Percentiles rank a stretch among this genome's conserved stretches.
phyloP scores from a whole-genome alignment of 1,140 invertebrate species.

The Drosophila quadrilineata region DNA sequence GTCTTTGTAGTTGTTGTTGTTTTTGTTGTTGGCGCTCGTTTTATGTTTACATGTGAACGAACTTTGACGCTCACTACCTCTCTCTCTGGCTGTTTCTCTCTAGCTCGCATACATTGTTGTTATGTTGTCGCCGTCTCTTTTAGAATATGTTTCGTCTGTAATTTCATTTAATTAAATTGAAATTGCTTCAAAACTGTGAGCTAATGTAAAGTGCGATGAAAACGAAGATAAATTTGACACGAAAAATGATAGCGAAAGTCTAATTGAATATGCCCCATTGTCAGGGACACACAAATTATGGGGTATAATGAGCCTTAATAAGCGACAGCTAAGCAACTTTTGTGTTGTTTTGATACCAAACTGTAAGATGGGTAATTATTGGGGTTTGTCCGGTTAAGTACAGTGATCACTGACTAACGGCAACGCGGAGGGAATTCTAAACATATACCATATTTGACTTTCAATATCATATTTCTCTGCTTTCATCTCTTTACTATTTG shows the following conservation, averaged over 20 bases:
- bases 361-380: neutral
- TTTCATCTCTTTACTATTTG: neutral
- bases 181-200: conserved; percentile 37
- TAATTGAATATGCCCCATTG: conserved; percentile 51
- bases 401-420: neutral
- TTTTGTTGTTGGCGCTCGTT: conserved; percentile 51
- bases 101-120: conserved; percentile 17
- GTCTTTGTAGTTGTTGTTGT: conserved; percentile 25
- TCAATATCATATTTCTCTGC: neutral
- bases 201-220: conserved; percentile 2
- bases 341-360: neutral
- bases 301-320: conserved; percentile 42
- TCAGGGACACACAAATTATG: conserved; percentile 14
- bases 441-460: neutral
- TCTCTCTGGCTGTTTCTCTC: neutral
- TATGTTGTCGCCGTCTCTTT: conserved; percentile 45
- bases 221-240: conserved; percentile 34
- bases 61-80: conserved; percentile 51
- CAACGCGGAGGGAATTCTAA: no score
- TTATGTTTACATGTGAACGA: conserved; percentile 77
- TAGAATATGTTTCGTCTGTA: conserved; percentile 50
- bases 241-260: conserved; percentile 58
- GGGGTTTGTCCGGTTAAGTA: neutral
- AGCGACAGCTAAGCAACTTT: neutral
- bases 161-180: conserved; percentile 67